phyloP scores from a whole-genome alignment of 2,797 vertebrate genomes.

The Protonibea diacanthus region DNA sequence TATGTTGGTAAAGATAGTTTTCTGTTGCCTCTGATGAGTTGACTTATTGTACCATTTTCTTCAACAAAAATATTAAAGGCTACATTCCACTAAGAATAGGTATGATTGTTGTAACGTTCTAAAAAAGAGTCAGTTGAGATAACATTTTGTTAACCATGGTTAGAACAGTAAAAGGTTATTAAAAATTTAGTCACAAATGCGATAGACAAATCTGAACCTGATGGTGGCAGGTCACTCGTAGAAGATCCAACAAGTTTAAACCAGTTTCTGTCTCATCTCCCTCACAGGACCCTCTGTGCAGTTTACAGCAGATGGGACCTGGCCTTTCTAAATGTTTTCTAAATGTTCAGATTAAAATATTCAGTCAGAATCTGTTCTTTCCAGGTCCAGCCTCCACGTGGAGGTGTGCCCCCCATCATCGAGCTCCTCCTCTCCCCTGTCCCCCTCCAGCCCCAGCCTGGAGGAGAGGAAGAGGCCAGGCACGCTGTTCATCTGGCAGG shows the following conservation, averaged over 20 bases:
- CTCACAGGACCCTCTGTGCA: rapidly evolving
- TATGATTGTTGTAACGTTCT: neutral
- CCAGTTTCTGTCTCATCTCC: no score
- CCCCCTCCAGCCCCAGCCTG: conserved; percentile 76
- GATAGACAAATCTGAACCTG: neutral
- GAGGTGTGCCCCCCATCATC: conserved; percentile 44
- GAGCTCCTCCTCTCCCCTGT: conserved; percentile 44
- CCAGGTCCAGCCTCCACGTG: conserved; percentile 56
- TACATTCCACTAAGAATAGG: neutral
- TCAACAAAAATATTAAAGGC: neutral
- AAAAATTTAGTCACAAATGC: no score
- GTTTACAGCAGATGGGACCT: neutral
- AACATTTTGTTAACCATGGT: no score
- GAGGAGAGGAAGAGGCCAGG: conserved; percentile 89
- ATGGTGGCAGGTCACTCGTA: neutral
- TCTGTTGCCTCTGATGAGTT: neutral
- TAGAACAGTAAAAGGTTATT: no score
- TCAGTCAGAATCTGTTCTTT: neutral
- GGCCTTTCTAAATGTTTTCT: neutral
- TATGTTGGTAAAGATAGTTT: neutral
- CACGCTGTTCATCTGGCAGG: conserved; percentile 91
- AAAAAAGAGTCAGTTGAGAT: no score
- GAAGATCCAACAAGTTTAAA: neutral
- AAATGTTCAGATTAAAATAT: neutral
- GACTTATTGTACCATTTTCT: neutral